Base-by-base conservation (phyloP, 2,888 invertebrate genomes). In the Aspidiotus rigidus region DNA sequence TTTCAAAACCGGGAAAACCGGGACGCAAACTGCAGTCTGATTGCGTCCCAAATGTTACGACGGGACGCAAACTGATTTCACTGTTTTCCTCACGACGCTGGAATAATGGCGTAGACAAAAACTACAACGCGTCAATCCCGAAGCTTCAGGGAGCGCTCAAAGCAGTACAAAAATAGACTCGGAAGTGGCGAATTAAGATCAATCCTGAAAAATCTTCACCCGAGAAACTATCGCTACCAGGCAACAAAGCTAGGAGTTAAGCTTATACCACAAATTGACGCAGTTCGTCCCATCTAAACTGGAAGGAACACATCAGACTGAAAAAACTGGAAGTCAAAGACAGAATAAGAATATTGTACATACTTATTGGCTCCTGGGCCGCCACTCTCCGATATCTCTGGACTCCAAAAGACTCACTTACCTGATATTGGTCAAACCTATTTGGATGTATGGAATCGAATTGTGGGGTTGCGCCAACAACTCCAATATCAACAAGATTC, bases 241-340 rank as follows among this genome's bases (percentile, higher is more conserved):
- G 9, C 49, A 44, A 11, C 11, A 44, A 44, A 8, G 49, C 8
- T 44, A 11, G 49, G 49, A 44, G 49, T 8, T 10, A 8, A 44
- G 49, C 49, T 44, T 8, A 44, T 44, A 44, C 49, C 49, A 44
- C 8, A 11, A 44, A 11, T 44, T 44, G 49, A 44, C 49, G 49
- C 49, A 44, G 49, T 44, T 44, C 49, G 49, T 11, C 49, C 49
- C 11, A n/a, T n/a, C n/a, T n/a, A n/a, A n/a, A n/a, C n/a, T n/a
- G n/a, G n/a, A n/a, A n/a, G n/a, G n/a, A n/a, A n/a, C n/a, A n/a
- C n/a, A n/a, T n/a, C n/a, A n/a, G n/a, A n/a, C n/a, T n/a, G n/a
- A n/a, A n/a, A n/a, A 44, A 44, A 44, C 49, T 44, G 49, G 49
- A 44, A 44, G 49, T 44, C 49, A 44, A 44, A 44, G 49, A 44